A percentile compares a stretch with the other conserved stretches of the same genome.
Evolutionary conservation across 2,888 invertebrate genomes (phyloP).

Genomic region (Lumbricus terrestris): DNA sequence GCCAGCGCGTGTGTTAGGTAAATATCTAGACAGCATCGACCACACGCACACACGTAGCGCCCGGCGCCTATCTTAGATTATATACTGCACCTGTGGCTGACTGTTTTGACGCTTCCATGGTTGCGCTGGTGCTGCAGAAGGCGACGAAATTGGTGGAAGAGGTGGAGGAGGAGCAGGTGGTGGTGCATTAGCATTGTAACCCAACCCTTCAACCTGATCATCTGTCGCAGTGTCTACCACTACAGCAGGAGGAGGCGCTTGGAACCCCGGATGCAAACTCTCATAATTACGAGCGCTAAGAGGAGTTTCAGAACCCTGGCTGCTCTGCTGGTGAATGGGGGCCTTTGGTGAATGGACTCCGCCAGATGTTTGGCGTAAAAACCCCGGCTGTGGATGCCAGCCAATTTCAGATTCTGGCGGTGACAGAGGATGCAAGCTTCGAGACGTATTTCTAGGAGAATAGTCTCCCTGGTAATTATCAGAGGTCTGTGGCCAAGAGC

Average conservation of each 20-base stretch:
- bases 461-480: not conserved
- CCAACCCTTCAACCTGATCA: not conserved
- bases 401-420: not conserved
- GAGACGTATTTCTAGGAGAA: not conserved
- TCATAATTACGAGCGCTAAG: not conserved
- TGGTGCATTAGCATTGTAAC: not conserved
- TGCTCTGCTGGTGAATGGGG: not conserved
- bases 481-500: not conserved
- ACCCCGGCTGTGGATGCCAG: not conserved
- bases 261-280: not conserved
- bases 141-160: constrained; percentile 20
- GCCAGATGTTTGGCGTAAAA: not conserved
- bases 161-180: constrained; percentile 22
- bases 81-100: not conserved
- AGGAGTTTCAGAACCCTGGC: not conserved
- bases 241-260: not conserved
- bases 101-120: constrained; percentile 11
- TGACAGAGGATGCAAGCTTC: not conserved
- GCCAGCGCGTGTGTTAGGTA: not conserved
- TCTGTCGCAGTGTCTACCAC: not conserved
- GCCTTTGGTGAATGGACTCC: not conserved
- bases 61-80: not conserved
- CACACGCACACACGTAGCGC: not conserved
- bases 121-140: not conserved
- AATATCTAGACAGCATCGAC: not conserved